These are phyloP conservation scores for Perizoma flavofasciatum DNA, from an alignment of 2,888 invertebrate species.

Conservation along the genomic window DNA sequence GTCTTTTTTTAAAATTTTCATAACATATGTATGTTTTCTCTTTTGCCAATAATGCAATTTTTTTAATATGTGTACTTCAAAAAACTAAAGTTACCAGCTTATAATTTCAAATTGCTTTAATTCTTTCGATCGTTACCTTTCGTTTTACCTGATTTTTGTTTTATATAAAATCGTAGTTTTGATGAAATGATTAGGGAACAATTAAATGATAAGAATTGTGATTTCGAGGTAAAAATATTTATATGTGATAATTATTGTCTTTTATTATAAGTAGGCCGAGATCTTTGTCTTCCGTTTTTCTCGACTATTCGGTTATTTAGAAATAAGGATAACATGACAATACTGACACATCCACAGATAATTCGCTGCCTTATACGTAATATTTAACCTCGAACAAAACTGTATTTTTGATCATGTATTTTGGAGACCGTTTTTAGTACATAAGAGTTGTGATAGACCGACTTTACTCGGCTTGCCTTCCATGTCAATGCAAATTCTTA, in stretches of 20 bases:
- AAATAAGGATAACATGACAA: slow-evolving; percentile 65
- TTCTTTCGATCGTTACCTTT: slow-evolving; percentile 78
- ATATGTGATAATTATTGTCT: slow-evolving; percentile 75
- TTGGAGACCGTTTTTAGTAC: slow-evolving; percentile 51
- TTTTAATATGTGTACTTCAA: slow-evolving; percentile 53
- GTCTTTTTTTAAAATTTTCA: background rate
- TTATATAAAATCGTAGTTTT: slow-evolving; percentile 67
- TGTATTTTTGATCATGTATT: slow-evolving; percentile 51
- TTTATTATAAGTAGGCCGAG: slow-evolving; percentile 61
- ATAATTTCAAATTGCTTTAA: slow-evolving; percentile 79
- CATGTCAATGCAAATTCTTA: slow-evolving; percentile 56
- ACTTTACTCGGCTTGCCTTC: slow-evolving; percentile 59
- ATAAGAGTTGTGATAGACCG: slow-evolving; percentile 68
- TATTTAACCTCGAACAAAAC: slow-evolving; percentile 57
- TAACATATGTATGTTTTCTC: slow-evolving; percentile 8
- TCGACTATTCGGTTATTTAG: slow-evolving; percentile 25
- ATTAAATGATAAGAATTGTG: slow-evolving; percentile 79
- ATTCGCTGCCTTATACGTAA: slow-evolving; percentile 61
- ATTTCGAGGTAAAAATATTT: slow-evolving; percentile 77
- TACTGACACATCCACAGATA: slow-evolving; percentile 54
- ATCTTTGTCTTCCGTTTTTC: slow-evolving; percentile 72
- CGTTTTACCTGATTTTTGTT: slow-evolving; percentile 74
- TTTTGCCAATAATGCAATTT: slow-evolving; percentile 54
- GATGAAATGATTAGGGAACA: slow-evolving; percentile 76
- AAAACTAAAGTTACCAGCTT: slow-evolving; percentile 79